A percentile compares a stretch with the other conserved stretches of the same genome.
phyloP scores from a whole-genome alignment of 2,113 vertebrate genomes.

The Tympanuchus pallidicinctus region DNA sequence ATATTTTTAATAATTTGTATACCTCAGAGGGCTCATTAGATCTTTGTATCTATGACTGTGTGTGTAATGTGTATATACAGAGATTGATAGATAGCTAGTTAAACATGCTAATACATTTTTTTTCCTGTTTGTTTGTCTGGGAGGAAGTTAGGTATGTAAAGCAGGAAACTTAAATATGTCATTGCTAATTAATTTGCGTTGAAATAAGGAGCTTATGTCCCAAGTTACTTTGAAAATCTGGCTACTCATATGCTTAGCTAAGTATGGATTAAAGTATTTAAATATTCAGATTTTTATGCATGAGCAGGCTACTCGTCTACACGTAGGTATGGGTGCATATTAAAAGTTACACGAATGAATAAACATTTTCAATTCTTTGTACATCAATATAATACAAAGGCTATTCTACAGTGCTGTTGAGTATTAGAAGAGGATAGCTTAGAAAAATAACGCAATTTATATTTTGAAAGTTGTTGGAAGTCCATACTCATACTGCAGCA shows the following conservation, averaged over 20 bases:
- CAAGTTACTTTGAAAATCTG: neutral
- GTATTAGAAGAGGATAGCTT: neutral
- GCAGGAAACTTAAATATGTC: neutral
- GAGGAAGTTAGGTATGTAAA: neutral
- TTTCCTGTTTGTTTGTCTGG: neutral
- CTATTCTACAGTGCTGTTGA: neutral
- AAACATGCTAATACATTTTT: neutral
- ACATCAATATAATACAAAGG: neutral
- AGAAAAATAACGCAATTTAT: neutral
- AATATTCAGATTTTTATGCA: neutral
- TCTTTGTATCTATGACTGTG: neutral
- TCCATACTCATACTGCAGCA: neutral
- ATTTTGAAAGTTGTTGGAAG: neutral
- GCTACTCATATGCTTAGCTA: neutral
- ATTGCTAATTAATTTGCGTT: neutral
- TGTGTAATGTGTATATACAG: neutral
- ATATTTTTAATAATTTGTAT: conserved; percentile 46
- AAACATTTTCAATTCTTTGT: neutral
- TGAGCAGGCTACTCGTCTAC: neutral
- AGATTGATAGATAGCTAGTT: neutral
- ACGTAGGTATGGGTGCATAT: neutral
- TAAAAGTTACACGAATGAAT: neutral
- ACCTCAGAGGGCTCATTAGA: conserved; percentile 25
- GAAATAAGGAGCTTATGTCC: neutral
- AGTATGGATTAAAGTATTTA: neutral